Conservation (phyloP, 2,888 invertebrate species). For the Sminthurinus aureus region DNA sequence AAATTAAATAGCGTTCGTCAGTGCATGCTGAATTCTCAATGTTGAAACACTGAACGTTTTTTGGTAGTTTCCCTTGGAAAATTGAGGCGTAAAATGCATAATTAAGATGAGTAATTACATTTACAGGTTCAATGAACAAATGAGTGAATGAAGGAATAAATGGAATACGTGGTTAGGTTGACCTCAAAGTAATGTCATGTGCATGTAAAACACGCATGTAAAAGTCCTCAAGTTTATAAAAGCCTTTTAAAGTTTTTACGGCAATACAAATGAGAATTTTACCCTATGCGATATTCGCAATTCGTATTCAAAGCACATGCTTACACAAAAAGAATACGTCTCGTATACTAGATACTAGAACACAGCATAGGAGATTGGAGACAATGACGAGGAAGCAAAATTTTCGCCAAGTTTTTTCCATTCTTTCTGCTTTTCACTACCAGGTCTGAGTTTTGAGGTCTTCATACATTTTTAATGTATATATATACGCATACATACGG, state of each 20-base stretch:
- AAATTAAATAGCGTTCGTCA: no score
- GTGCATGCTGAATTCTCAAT: no score
- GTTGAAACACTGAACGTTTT: no score
- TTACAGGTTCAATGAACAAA: no score
- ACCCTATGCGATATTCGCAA: no score
- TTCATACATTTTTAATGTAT: not conserved
- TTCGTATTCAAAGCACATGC: no score
- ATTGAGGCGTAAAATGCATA: not conserved
- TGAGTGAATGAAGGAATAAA: no score
- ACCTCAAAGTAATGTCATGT: not conserved
- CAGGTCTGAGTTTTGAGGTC: not conserved
- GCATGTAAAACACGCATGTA: not conserved
- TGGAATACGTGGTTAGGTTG: not conserved
- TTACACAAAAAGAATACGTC: no score
- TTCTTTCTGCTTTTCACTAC: not conserved
- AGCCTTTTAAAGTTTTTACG: no score
- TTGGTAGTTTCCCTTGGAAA: not conserved
- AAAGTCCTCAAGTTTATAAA: no score
- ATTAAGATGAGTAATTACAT: not conserved
- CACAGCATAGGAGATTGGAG: not conserved
- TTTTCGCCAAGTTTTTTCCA: not conserved
- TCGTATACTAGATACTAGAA: no score
- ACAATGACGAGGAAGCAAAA: not conserved
- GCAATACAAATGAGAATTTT: no score
- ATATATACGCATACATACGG: not conserved